phyloP scores from a whole-genome alignment of 2,888 invertebrate genomes.

The Mechanitis messenoides region DNA sequence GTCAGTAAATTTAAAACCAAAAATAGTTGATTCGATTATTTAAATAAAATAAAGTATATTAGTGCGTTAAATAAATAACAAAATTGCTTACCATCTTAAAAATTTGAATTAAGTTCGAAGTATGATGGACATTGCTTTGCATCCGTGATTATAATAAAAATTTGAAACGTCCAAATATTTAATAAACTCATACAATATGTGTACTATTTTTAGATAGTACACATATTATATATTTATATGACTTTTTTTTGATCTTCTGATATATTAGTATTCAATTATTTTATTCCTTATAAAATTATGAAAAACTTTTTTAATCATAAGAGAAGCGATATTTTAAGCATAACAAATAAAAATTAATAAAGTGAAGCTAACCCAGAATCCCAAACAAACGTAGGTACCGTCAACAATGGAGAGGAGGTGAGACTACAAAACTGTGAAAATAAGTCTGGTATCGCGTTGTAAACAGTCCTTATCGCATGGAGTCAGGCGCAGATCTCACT shows the following conservation, averaged over 20 bases:
- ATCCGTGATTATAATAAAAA: neutral
- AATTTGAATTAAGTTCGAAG: conserved; percentile 69
- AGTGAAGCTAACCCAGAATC: conserved; percentile 27
- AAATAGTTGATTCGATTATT: conserved; percentile 2
- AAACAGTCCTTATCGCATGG: conserved; percentile 55
- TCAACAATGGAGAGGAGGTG: conserved; percentile 27
- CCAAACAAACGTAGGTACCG: conserved; percentile 37
- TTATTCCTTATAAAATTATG: too few relatives aligned
- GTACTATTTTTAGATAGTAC: too few relatives aligned
- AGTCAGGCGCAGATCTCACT: conserved; percentile 49
- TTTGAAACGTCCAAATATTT: too few relatives aligned
- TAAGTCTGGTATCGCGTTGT: conserved; percentile 45
- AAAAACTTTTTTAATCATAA: too few relatives aligned
- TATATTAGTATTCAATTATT: too few relatives aligned
- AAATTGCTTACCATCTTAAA: conserved; percentile 45
- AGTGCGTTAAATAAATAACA: conserved; percentile 66
- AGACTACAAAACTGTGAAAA: conserved; percentile 47
- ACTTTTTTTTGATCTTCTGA: too few relatives aligned
- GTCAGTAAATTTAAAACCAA: neutral
- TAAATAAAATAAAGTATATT: neutral
- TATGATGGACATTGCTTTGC: conserved; percentile 31
- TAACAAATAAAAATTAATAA: conserved; percentile 8
- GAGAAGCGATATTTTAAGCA: neutral
- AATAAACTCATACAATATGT: too few relatives aligned
- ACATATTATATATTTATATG: too few relatives aligned